Evolutionary conservation across 2,797 vertebrate genomes (phyloP).

Genomic region (Betta splendens): DNA sequence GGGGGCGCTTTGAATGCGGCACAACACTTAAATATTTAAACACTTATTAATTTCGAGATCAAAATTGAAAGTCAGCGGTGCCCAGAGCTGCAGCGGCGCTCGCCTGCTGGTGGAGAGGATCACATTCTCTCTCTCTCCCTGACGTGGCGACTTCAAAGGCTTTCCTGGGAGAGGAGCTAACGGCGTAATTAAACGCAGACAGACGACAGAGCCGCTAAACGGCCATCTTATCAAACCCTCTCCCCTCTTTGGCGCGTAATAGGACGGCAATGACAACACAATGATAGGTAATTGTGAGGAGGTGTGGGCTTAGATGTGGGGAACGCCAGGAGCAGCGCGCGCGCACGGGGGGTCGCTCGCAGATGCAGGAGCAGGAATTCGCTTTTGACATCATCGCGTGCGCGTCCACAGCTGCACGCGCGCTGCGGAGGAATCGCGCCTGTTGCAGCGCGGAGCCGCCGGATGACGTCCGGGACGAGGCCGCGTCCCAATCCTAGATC

Average conservation of each 20-base stretch:
- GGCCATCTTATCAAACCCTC: conserved; percentile 70
- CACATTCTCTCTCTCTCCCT: conserved; percentile 48
- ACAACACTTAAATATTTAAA: conserved; percentile 26
- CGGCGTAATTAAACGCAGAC: conserved; percentile 74
- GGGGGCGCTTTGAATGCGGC: conserved; percentile 6
- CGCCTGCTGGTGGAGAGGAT: conserved; percentile 37
- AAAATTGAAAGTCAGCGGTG: conserved; percentile 14
- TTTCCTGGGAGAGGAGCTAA: conserved; percentile 58
- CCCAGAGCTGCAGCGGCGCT: conserved; percentile 20
- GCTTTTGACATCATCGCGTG: too few species aligned
- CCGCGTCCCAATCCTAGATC: too few species aligned
- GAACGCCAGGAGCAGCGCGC: conserved; percentile 51
- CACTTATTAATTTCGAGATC: conserved; percentile 42
- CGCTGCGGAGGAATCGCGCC: too few species aligned
- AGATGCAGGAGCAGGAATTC: neutral
- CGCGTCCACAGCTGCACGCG: too few species aligned
- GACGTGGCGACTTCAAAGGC: conserved; percentile 63
- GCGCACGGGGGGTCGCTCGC: conserved; percentile 41
- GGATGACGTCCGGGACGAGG: too few species aligned
- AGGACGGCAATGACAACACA: conserved; percentile 67
- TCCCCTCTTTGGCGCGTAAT: conserved; percentile 62
- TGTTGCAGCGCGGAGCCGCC: too few species aligned
- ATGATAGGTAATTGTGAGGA: conserved; percentile 69
- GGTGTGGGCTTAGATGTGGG: conserved; percentile 45
- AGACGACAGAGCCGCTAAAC: conserved; percentile 67